Evolutionary conservation across 2,888 invertebrate species (phyloP).

Genomic region (Trissoscelio sp.): DNA sequence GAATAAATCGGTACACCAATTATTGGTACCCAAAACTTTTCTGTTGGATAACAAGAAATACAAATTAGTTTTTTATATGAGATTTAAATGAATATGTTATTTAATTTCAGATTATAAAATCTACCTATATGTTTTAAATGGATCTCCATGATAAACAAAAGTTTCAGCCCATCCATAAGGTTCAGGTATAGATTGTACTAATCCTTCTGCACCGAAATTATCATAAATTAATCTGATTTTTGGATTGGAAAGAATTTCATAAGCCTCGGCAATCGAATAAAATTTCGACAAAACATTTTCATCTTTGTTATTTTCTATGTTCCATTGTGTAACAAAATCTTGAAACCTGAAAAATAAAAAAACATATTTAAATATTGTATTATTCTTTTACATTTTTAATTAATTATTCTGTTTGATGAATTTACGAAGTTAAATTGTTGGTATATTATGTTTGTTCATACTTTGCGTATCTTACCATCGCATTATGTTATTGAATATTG

Average conservation of each 20-base stretch:
- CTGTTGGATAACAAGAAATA: constrained; percentile 76
- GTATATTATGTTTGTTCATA: too few relatives aligned
- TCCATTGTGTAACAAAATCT: constrained; percentile 85
- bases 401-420: too few relatives aligned
- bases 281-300: constrained; percentile 84
- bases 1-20: constrained; percentile 91
- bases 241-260: constrained; percentile 89
- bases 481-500: constrained; percentile 38
- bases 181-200: constrained; percentile 91
- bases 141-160: constrained; percentile 92
- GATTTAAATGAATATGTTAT: background rate
- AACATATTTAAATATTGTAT: constrained; percentile 4
- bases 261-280: constrained; percentile 89
- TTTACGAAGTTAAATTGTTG: too few relatives aligned
- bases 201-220: constrained; percentile 94
- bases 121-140: constrained; percentile 87
- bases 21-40: constrained; percentile 92
- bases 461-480: background rate
- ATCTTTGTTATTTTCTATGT: constrained; percentile 84
- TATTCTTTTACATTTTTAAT: background rate
- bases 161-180: constrained; percentile 88
- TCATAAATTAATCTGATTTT: constrained; percentile 91
- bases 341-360: constrained; percentile 82
- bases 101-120: background rate
- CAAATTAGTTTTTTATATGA: background rate